These are phyloP conservation scores for Holacanthus passer DNA, from an alignment of 2,113 vertebrate genomes.

Conservation along the genomic window DNA sequence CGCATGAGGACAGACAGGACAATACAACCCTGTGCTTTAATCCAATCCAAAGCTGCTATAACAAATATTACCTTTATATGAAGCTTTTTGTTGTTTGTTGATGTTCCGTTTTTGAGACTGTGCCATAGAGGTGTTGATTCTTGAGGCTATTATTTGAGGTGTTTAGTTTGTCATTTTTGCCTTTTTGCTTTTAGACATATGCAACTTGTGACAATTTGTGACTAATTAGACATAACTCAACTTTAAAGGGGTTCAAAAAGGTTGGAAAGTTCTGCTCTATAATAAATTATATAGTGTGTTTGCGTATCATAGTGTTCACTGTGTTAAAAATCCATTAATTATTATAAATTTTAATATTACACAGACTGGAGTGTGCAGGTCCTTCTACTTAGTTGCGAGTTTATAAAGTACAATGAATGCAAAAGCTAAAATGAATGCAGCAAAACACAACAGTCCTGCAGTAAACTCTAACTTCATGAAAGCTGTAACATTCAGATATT, in stretches of 20 bases:
- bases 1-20: not conserved
- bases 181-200: too few relatives aligned
- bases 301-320: not conserved
- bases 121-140: not conserved
- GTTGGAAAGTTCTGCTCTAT: not conserved
- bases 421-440: not conserved
- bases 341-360: not conserved
- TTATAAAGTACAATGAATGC: too few relatives aligned
- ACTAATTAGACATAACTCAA: not conserved
- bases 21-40: not conserved
- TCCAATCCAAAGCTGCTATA: too few relatives aligned
- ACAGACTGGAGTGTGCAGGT: not conserved
- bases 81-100: not conserved
- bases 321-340: not conserved
- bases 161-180: not conserved
- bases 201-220: not conserved
- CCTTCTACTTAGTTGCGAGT: not conserved
- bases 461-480: not conserved
- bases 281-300: not conserved
- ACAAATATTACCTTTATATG: not conserved
- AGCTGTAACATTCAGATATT: not conserved
- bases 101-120: not conserved
- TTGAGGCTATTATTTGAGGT: not conserved
- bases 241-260: not conserved
- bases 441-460: not conserved